A percentile compares a stretch with the other conserved stretches of the same genome.
These are phyloP conservation scores for Drosophila santomea DNA, from an alignment of 1,140 invertebrate genomes.

Conservation along the genomic window DNA sequence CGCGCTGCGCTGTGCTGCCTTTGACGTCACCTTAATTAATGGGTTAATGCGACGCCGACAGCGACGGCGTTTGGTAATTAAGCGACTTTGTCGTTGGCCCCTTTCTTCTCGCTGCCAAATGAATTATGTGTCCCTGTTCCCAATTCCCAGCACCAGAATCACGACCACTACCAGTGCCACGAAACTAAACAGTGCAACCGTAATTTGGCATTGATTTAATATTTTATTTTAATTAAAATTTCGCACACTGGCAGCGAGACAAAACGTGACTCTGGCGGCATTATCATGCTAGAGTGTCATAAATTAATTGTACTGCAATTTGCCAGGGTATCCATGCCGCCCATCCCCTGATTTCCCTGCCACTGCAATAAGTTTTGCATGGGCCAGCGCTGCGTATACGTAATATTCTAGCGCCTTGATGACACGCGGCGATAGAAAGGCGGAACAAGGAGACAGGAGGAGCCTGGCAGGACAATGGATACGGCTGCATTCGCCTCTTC, in stretches of 20 bases:
- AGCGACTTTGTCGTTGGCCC: constrained; percentile 78
- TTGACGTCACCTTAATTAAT: constrained; percentile 83
- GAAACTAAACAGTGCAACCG: constrained; percentile 30
- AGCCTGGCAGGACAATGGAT: constrained; percentile 41
- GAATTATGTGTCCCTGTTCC: constrained; percentile 68
- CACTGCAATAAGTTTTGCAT: constrained; percentile 43
- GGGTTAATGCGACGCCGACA: constrained; percentile 76
- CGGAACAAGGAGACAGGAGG: constrained; percentile 39
- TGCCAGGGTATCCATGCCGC: constrained; percentile 11
- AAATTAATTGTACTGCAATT: constrained; percentile 81
- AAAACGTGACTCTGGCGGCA: constrained; percentile 60
- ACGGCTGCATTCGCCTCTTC: constrained; percentile 66
- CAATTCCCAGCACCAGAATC: background rate
- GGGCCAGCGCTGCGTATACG: constrained; percentile 66
- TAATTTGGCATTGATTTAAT: constrained; percentile 79
- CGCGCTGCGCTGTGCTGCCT: constrained; percentile 58
- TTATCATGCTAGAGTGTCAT: constrained; percentile 60
- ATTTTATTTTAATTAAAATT: constrained; percentile 80
- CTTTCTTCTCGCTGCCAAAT: constrained; percentile 68
- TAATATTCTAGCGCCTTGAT: constrained; percentile 76
- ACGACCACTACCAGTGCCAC: background rate
- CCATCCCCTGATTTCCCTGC: too few relatives aligned
- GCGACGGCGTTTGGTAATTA: constrained; percentile 74
- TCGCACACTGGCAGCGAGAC: constrained; percentile 26
- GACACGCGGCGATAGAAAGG: constrained; percentile 63